Evolutionary conservation across 2,888 invertebrate genomes (phyloP).

Genomic region (Drosophila nr. perissopoda): DNA sequence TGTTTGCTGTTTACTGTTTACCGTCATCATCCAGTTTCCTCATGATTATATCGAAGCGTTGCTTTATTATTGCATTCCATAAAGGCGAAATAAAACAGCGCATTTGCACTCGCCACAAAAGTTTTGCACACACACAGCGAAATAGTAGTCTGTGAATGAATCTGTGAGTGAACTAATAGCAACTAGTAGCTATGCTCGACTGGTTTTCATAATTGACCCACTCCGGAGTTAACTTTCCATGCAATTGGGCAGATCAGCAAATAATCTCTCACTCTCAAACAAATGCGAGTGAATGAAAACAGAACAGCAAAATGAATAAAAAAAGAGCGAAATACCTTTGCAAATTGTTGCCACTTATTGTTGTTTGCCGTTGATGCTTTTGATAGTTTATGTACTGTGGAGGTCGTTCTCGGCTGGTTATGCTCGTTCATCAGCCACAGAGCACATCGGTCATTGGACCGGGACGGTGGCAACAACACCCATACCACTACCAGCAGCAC

Average conservation of each 20-base stretch:
- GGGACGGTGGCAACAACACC: slow-evolving; percentile 49
- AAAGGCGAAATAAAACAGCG: slow-evolving; percentile 9
- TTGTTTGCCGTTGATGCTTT: slow-evolving; percentile 23
- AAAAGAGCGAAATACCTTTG: slow-evolving; percentile 35
- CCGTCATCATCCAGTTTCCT: slow-evolving; percentile 17
- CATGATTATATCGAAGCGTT: slow-evolving; percentile 10
- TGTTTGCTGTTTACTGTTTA: slow-evolving; percentile 5
- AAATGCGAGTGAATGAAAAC: slow-evolving; percentile 16
- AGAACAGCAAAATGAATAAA: slow-evolving; percentile 10
- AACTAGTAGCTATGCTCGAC: slow-evolving; percentile 31
- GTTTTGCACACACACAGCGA: slow-evolving; percentile 2
- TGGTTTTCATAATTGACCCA: slow-evolving; percentile 72
- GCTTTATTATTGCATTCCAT: slow-evolving; percentile 16
- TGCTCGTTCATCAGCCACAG: slow-evolving; percentile 59
- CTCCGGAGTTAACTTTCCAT: slow-evolving; percentile 61
- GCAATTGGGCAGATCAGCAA: slow-evolving; percentile 58
- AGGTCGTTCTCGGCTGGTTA: slow-evolving; percentile 75
- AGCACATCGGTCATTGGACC: slow-evolving; percentile 77
- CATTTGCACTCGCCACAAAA: slow-evolving; percentile 11
- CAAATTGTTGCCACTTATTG: slow-evolving; percentile 48
- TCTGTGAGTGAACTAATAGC: slow-evolving; percentile 1
- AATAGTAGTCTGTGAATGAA: slow-evolving; percentile 14
- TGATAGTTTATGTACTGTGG: slow-evolving; percentile 63
- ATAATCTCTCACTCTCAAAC: slow-evolving; percentile 25
- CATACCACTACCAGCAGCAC: slow-evolving; percentile 21